Evolutionary conservation across 2,797 vertebrate genomes (phyloP), one percentile per base, ranked within the genome.

Genomic region (Enteromius treurensis): DNA sequence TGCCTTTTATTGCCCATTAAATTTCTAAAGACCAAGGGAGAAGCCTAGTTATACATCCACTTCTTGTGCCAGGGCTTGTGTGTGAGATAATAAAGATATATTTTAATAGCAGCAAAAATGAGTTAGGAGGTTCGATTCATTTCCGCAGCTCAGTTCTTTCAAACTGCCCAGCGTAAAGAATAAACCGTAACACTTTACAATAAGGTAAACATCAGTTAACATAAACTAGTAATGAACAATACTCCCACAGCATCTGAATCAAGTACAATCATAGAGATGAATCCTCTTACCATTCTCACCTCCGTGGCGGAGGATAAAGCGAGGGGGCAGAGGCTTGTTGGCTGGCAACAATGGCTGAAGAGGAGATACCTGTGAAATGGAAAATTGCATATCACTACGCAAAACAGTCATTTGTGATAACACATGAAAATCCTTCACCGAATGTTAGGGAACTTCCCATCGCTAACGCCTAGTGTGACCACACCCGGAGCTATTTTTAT

Each of bases 341-440:
- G 94, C 96, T 96, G 93, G 97, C 97, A 71, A 98, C 97, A 74
- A 99, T 98, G 93, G 98, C 97, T 90, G 97, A 97, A 68, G 97
- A 97, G 32, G 97, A 97, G 90, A 98, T 95, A 90, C 97, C 97
- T 97, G 92, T 0, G 0, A 87, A 9, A 65, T 13, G 11, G 15
- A 70, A 11, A 64, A 65, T 64, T 29, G 47, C 7, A 1, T 32
- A 64, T 26, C 34, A 58, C 62, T 62, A 32, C 17, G 13, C 51
- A 11, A 26, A 26, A 26, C 26, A 26, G 26, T 26, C 26, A 26
- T 26, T 26, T 70, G 40, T 26, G 34, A 9, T 21, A 34, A 60
- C n/a, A 49, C 17, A 7, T 5, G 19, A 21, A 53, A 19, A 51
- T 49, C 47, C 14, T 32, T 49, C 5, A 34, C 7, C 5, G 37